Conservation (phyloP, 1,140 invertebrate genomes). For the Diploscapter pachys region DNA sequence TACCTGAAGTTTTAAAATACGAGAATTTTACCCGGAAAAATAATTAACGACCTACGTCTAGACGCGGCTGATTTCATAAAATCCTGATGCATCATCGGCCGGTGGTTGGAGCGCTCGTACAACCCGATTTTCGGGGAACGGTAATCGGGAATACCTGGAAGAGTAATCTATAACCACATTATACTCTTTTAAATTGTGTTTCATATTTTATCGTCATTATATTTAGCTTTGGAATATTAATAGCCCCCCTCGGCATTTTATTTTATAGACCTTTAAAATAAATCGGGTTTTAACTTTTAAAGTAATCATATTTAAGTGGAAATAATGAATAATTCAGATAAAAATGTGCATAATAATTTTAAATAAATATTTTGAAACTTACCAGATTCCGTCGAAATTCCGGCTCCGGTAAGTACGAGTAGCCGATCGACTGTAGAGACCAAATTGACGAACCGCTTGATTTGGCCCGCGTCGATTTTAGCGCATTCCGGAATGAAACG, state of each 20-base stretch:
- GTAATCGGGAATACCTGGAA: conserved; percentile 70
- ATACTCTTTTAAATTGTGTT: not conserved
- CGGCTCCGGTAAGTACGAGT: conserved; percentile 81
- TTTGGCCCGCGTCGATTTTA: not conserved
- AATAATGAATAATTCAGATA: not conserved
- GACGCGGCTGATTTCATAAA: conserved; percentile 73
- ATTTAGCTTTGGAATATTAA: not conserved
- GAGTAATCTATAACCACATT: not conserved
- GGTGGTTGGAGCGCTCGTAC: conserved; percentile 76
- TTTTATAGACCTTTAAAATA: not conserved
- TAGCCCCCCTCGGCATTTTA: not conserved
- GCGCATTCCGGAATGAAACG: conserved; percentile 12
- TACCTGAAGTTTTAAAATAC: conserved; percentile 65
- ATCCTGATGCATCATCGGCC: conserved; percentile 77
- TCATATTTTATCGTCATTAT: not conserved
- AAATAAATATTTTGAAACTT: conserved; percentile 61
- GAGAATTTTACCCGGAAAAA: not conserved
- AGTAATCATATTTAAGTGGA: no score
- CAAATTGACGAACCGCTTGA: conserved; percentile 31
- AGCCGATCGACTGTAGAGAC: conserved; percentile 53
- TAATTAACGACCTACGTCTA: conserved; percentile 64
- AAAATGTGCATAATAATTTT: not conserved
- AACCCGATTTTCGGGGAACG: conserved; percentile 85
- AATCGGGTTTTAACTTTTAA: no score
- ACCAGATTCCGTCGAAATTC: conserved; percentile 89